These are phyloP conservation scores for Oncopeltus fasciatus DNA, from an alignment of 1,140 invertebrate species.

Conservation along the genomic window DNA sequence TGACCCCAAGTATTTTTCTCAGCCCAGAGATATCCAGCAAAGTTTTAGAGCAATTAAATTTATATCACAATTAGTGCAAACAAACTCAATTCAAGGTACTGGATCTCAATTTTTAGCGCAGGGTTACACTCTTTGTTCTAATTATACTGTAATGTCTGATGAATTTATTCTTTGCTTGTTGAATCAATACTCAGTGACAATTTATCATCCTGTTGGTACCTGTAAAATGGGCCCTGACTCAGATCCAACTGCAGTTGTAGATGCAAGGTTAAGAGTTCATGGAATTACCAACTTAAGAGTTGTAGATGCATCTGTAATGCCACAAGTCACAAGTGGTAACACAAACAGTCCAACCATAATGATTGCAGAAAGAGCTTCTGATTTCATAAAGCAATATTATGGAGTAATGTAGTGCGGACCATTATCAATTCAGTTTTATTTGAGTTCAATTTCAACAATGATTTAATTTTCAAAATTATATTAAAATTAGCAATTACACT, in stretches of 20 bases:
- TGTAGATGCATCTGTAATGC: conserved; percentile 32
- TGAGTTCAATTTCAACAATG: no score
- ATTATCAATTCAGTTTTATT: no score
- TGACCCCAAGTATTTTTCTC: conserved; percentile 47
- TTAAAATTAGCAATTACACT: no score
- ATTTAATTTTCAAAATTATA: no score
- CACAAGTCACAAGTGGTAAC: conserved; percentile 28
- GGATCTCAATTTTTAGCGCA: background rate
- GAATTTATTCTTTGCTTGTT: background rate
- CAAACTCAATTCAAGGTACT: conserved; percentile 36
- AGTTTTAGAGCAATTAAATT: conserved; percentile 27
- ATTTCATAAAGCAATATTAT: conserved; percentile 24
- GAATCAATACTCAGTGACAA: background rate
- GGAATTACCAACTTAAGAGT: conserved; percentile 28
- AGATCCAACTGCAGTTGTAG: conserved; percentile 30
- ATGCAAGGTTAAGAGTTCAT: conserved; percentile 26
- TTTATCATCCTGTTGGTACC: conserved; percentile 31
- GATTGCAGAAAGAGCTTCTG: conserved; percentile 27
- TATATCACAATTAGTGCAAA: background rate
- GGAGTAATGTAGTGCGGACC: no score
- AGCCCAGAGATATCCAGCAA: conserved; percentile 33
- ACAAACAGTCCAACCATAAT: conserved; percentile 29
- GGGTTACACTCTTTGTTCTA: background rate
- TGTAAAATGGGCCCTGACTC: conserved; percentile 31
- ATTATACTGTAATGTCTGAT: background rate